A percentile compares a stretch with the other conserved stretches of the same genome.
Evolutionary conservation across 2,888 invertebrate species (phyloP).

Genomic region (Entomobrya proxima): DNA sequence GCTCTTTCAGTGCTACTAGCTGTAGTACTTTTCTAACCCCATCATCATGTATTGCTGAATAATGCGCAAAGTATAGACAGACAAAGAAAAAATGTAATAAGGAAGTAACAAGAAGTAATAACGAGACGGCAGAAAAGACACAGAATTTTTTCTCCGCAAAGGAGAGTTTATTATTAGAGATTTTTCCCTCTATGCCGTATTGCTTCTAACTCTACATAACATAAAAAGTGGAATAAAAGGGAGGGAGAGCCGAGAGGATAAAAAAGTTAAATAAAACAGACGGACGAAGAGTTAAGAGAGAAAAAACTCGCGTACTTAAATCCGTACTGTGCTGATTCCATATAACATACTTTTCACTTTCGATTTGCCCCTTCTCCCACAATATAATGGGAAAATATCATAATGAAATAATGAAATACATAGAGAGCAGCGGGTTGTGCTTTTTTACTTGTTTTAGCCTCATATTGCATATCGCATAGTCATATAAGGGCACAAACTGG

Average conservation of each 20-base stretch:
- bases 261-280: constrained; percentile 42
- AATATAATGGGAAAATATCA: constrained; percentile 5
- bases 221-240: constrained; percentile 8
- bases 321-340: neutral
- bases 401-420: constrained; percentile 5
- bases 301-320: constrained; percentile 11
- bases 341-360: neutral
- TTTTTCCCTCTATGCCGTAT: constrained; percentile 2
- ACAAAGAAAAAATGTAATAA: constrained; percentile 35
- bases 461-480: neutral
- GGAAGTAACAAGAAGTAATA: constrained; percentile 50
- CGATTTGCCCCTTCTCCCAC: constrained; percentile 1
- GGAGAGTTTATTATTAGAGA: constrained; percentile 19
- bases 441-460: no score
- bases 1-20: neutral
- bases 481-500: neutral
- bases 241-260: neutral
- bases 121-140: constrained; percentile 41
- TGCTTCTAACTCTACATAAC: neutral
- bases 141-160: neutral
- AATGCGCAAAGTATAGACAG: constrained; percentile 5
- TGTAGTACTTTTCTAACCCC: neutral
- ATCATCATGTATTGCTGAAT: neutral
- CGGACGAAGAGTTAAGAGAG: constrained; percentile 20
- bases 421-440: neutral